Conservation (phyloP, 2,888 invertebrate genomes). For the Acronicta psi region DNA sequence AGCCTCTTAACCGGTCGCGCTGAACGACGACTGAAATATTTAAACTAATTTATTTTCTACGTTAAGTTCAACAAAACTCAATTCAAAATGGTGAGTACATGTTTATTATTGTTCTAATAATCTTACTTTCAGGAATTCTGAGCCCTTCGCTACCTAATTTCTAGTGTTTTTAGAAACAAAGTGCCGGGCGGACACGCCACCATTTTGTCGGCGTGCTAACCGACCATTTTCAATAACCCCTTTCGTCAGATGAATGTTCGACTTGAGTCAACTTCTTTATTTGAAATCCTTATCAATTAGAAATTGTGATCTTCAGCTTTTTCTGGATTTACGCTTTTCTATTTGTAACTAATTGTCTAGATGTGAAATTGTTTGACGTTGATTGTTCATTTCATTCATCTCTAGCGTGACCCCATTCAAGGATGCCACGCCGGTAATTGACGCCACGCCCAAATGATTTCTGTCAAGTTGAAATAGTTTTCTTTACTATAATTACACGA, state of each 20-base stretch:
- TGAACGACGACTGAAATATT: constrained; percentile 87
- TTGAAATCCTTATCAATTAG: constrained; percentile 17
- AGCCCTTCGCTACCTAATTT: constrained; percentile 20
- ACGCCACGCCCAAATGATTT: constrained; percentile 43
- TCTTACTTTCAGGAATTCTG: constrained; percentile 31
- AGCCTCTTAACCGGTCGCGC: constrained; percentile 91
- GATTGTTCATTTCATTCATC: neutral
- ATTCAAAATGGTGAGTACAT: constrained; percentile 85
- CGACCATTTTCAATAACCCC: constrained; percentile 50
- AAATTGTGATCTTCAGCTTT: constrained; percentile 37
- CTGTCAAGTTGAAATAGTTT: neutral
- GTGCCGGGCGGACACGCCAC: constrained; percentile 77
- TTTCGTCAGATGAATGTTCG: constrained; percentile 7
- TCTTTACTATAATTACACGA: too few relatives aligned
- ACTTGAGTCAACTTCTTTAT: constrained; percentile 14
- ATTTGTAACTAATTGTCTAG: constrained; percentile 19
- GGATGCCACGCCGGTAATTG: constrained; percentile 54
- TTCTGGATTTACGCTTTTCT: constrained; percentile 45
- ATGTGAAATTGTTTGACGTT: constrained; percentile 52
- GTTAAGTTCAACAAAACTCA: constrained; percentile 84
- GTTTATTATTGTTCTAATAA: constrained; percentile 42
- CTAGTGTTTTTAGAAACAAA: constrained; percentile 44
- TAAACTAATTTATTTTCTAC: constrained; percentile 81
- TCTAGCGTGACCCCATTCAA: constrained; percentile 51
- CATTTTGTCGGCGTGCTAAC: constrained; percentile 79